phyloP scores from a whole-genome alignment of 2,113 vertebrate genomes.

The Heliornis fulica region DNA sequence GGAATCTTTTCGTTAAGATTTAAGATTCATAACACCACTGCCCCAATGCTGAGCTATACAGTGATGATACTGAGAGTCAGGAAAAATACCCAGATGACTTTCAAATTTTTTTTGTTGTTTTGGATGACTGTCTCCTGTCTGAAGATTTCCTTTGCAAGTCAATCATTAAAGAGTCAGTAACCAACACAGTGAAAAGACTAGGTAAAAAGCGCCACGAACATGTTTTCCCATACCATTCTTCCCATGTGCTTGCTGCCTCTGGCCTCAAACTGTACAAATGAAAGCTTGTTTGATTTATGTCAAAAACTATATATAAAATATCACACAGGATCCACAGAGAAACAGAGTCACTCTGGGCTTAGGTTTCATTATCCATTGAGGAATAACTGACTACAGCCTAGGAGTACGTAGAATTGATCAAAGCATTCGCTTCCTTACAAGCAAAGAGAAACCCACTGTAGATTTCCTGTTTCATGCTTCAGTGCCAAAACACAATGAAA shows the following conservation, averaged over 20 bases:
- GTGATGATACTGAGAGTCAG: not conserved
- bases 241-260: conserved; percentile 21
- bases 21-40: not conserved
- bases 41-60: not conserved
- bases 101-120: not conserved
- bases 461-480: conserved; percentile 63
- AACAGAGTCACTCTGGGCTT: conserved; percentile 52
- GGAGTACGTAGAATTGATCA: conserved; percentile 49
- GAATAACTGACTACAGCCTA: conserved; percentile 63
- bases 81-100: not conserved
- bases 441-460: conserved; percentile 54
- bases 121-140: not conserved
- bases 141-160: conserved; percentile 36
- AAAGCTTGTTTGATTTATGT: conserved; percentile 66
- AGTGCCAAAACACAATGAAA: conserved; percentile 58
- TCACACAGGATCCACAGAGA: conserved; percentile 50
- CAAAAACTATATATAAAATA: conserved; percentile 65
- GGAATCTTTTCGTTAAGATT: not conserved
- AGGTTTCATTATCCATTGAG: conserved; percentile 47
- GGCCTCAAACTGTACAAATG: conserved; percentile 52
- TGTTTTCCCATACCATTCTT: conserved; percentile 23
- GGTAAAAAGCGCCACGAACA: not conserved
- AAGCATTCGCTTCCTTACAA: conserved; percentile 36
- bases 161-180: conserved; percentile 25
- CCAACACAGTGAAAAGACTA: not conserved